Evolutionary conservation across 2,888 invertebrate species (phyloP).

Genomic region (Bhutanitis thaidina): DNA sequence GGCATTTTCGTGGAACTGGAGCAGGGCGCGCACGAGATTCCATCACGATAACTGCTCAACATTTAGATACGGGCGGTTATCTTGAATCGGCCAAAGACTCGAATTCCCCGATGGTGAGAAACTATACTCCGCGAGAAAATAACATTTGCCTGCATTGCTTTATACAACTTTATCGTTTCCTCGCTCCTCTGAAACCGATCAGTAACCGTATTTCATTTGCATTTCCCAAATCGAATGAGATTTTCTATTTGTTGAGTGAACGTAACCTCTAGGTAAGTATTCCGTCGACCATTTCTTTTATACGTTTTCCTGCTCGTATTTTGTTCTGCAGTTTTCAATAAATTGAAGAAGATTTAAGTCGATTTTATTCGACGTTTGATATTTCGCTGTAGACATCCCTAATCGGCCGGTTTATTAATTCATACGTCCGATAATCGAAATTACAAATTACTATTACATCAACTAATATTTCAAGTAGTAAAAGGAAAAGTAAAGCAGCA

Average conservation of each 20-base stretch:
- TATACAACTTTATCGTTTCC: constrained; percentile 5
- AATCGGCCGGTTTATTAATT: too few species aligned
- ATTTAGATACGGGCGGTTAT: constrained; percentile 7
- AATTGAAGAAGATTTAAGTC: too few species aligned
- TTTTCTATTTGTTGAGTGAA: neutral
- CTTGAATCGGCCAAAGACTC: neutral
- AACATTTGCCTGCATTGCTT: constrained; percentile 3
- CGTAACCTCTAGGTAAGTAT: neutral
- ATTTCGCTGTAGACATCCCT: too few species aligned
- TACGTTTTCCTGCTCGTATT: too few species aligned
- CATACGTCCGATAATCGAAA: too few species aligned
- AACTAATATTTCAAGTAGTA: too few species aligned
- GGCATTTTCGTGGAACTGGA: too few species aligned
- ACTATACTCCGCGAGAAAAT: constrained; percentile 2
- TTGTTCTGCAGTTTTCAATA: too few species aligned
- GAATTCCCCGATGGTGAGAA: neutral
- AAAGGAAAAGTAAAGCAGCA: too few species aligned
- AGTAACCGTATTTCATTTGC: constrained; percentile 9
- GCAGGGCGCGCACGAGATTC: too few species aligned
- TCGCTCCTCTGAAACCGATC: constrained; percentile 1
- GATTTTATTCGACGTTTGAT: too few species aligned
- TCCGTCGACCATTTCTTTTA: neutral
- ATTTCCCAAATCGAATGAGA: constrained; percentile 6
- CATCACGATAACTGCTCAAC: constrained; percentile 11
- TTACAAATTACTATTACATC: too few species aligned